Evolutionary conservation across 2,888 invertebrate species (phyloP), one percentile per base, ranked within the genome.

Genomic region (Cepaea hortensis): DNA sequence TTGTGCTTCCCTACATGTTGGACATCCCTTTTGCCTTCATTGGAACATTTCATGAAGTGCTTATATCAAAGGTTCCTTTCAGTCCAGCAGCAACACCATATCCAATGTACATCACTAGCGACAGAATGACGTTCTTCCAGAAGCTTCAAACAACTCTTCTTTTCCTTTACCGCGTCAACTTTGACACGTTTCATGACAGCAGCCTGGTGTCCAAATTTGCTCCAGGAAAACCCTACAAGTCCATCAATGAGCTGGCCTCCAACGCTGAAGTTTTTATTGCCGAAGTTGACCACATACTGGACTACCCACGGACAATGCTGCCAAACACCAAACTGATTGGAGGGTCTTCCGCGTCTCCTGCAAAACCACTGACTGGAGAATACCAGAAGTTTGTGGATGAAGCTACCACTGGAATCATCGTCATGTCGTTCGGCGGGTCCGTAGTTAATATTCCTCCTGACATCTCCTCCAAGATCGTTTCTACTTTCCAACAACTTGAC

Each of bases 351-450:
- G 75, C 75, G 7, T 76, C 75, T 50, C 75, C 75, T 18, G 75
- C 75, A 4, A 76, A 76, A 11, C 75, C 75, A 50, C 15, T 76
- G 75, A 48, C 18, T 1, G 75, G 75, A 20, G 75, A 76, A 3
- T 76, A 50, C 50, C 48, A 76, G 75, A 76, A 48, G 50, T 76
- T 76, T 76, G 75, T 76, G 18, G 75, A 76, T 50, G 50, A 50
- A 88, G 70, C 85, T 7, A 50, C 46, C 5, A 72, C 70, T 18
- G 91, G 90, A 6, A 89, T 90, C 9, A 88, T 90, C 35, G 76
- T 91, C 15, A 86, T 91, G 79, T 88, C 90, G 11, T 90, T 91
- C 80, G 91, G 91, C 50, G 89, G 88, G 65, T 76, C 84, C 77
- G 84, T 89, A 23, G 73, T 86, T 62, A 85, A 88, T 35, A 55